These are phyloP conservation scores for Actias luna DNA, from an alignment of 2,888 invertebrate species.

Conservation along the genomic window DNA sequence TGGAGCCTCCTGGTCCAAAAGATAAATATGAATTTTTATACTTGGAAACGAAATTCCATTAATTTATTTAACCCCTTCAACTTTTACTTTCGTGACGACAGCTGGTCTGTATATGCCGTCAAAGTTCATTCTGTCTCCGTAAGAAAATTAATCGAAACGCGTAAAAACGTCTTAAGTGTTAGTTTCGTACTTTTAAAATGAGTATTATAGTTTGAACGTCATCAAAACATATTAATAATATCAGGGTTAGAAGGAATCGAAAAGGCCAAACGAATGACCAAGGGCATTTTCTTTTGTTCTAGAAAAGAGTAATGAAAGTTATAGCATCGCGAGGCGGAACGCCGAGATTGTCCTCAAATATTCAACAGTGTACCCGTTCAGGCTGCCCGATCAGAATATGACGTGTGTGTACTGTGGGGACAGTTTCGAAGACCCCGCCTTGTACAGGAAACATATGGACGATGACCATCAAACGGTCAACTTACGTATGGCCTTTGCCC, in stretches of 20 bases:
- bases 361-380: constrained; percentile 74
- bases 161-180: too few species aligned
- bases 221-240: constrained; percentile 14
- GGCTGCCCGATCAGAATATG: constrained; percentile 65
- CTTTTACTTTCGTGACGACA: too few species aligned
- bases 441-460: constrained; percentile 64
- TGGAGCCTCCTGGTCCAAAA: too few species aligned
- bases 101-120: too few species aligned
- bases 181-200: too few species aligned
- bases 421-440: constrained; percentile 52
- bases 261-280: constrained; percentile 55
- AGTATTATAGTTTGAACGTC: too few species aligned
- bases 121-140: too few species aligned
- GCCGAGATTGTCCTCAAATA: constrained; percentile 70
- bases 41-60: too few species aligned
- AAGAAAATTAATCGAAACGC: too few species aligned
- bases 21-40: too few species aligned
- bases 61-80: too few species aligned
- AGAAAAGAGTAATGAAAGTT: constrained; percentile 60
- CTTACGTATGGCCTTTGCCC: constrained; percentile 57
- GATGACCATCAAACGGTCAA: constrained; percentile 60
- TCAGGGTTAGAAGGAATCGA: constrained; percentile 17
- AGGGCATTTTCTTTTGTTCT: constrained; percentile 77
- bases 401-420: constrained; percentile 73
- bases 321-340: constrained; percentile 69